Base-by-base conservation (phyloP, 2,888 invertebrate genomes). In the Didymodactylos carnosus region DNA sequence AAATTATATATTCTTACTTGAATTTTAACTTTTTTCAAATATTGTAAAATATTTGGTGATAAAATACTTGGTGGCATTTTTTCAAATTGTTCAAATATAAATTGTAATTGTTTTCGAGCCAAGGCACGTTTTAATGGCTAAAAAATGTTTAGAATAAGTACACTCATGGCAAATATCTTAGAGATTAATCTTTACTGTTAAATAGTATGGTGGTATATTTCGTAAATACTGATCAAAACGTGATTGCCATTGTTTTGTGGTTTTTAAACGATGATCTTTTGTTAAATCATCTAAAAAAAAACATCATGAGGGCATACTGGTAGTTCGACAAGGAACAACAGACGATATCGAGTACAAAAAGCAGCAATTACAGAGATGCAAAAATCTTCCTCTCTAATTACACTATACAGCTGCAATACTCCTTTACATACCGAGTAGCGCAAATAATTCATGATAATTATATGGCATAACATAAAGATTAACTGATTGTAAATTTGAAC, bases 391-490 rank as follows among this genome's bases (percentile, higher is more conserved):
- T 25, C 51, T 72, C 72, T 69, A 49, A 70, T 71, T 43, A 69
- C n/a, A n/a, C n/a, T 39, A 40, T 29, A 49, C 39, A 72, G 11
- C 35, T 73, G n/a, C n/a, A 73, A 35, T 19, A 23, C 27, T 49
- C 41, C 41, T 46, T 19, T 19, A 78, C 80, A 81, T 81, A 82
- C 86, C 84, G 39, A 99, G 85, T 14, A 98, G 85, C 0, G 94
- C 92, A 80, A 97, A 84, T 41, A 98, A 84, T 43, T 91, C 90
- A 2, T 97, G 95, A 84, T 97, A 99, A 85, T 99, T 98, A 86
- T 98, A 99, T 39, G 98, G 97, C 87, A 99, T 88, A 8, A 99
- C 92, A 84, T 94, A 94, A 76, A 98, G 85, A 85, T 95, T 95
- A 49, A 98, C 97, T 82, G 92, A 91, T 0, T 89, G 90, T 76